Evolutionary conservation across 1,140 invertebrate genomes (phyloP), one percentile per base, ranked within the genome.

Genomic region (Gryon sp.): DNA sequence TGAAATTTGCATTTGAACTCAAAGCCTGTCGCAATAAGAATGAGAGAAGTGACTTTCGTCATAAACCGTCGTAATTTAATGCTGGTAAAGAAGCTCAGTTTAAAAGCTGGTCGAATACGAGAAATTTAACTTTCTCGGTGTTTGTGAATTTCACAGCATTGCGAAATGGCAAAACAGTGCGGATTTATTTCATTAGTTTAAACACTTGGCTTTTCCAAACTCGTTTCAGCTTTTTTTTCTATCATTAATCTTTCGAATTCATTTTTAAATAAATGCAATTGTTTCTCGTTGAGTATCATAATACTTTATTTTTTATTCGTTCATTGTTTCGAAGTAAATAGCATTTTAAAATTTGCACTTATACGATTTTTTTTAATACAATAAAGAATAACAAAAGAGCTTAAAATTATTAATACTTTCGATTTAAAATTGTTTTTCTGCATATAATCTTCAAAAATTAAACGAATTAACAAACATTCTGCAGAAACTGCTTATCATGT

Each of bases 1-100:
- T 73, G 53, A 79, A 79, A 82, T 82, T 82, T 80, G 76, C 78
- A 80, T 82, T 79, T 76, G 70, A 76, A 79, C 80, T 66, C 60
- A 48, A 45, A 70, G 62, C 75, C 52, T 73, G 75, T 78, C 52
- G 77, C 75, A 79, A 81, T 81, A 81, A 78, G 80, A 81, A 77
- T 77, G 50, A 74, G n/a, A n/a, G 34, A 55, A 77, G 65, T 60
- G 68, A 73, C 72, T 78, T 73, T 73, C 30, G 69, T 78, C 80
- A 80, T 83, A 82, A 84, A 82, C 73, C 53, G 59, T 60, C 57
- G 80, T 82, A 84, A 84, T 82, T 82, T 82, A 80, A 82, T 81
- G 76, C 75, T 11, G 43, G 46, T 68, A 68, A 66, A 70, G 60
- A 32, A 78, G 65, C 48, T 65, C 57, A 53, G 43, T 73, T 62